Evolutionary conservation across 2,888 invertebrate species (phyloP).

Genomic region (Yponomeuta sedellus): DNA sequence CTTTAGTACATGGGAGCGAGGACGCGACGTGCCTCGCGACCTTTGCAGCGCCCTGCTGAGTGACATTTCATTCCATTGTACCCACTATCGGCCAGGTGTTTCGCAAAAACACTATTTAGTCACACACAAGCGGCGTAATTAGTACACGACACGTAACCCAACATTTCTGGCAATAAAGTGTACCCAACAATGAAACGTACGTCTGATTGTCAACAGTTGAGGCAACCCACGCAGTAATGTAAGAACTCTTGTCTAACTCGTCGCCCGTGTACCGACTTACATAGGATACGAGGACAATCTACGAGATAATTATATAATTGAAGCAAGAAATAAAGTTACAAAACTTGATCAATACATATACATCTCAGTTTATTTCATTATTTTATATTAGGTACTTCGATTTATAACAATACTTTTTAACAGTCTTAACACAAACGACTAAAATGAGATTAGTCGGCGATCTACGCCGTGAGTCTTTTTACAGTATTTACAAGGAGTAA

Average conservation of each 20-base stretch:
- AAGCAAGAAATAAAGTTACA: not conserved
- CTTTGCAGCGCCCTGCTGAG: slow-evolving; percentile 32
- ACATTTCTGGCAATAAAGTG: slow-evolving; percentile 5
- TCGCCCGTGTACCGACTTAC: not conserved
- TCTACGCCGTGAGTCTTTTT: slow-evolving; percentile 44
- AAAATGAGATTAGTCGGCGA: slow-evolving; percentile 54
- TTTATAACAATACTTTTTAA: slow-evolving; percentile 72
- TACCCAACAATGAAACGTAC: not conserved
- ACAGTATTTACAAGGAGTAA: slow-evolving; percentile 41
- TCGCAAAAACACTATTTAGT: slow-evolving; percentile 4
- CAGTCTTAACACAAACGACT: slow-evolving; percentile 75
- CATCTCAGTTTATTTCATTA: slow-evolving; percentile 40
- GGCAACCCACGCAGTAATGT: slow-evolving; percentile 1
- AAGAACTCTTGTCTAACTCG: not conserved
- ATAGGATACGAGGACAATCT: not conserved
- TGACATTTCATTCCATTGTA: slow-evolving; percentile 34
- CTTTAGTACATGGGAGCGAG: slow-evolving; percentile 30
- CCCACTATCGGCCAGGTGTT: not conserved
- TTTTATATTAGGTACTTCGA: slow-evolving; percentile 64
- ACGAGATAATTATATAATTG: not conserved
- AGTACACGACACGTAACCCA: slow-evolving; percentile 12
- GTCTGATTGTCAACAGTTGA: slow-evolving; percentile 1
- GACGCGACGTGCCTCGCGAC: slow-evolving; percentile 30
- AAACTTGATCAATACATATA: slow-evolving; percentile 31
- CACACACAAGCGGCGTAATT: slow-evolving; percentile 7